Evolutionary conservation across 2,888 invertebrate species (phyloP).

Genomic region (Drosophila quinaria): DNA sequence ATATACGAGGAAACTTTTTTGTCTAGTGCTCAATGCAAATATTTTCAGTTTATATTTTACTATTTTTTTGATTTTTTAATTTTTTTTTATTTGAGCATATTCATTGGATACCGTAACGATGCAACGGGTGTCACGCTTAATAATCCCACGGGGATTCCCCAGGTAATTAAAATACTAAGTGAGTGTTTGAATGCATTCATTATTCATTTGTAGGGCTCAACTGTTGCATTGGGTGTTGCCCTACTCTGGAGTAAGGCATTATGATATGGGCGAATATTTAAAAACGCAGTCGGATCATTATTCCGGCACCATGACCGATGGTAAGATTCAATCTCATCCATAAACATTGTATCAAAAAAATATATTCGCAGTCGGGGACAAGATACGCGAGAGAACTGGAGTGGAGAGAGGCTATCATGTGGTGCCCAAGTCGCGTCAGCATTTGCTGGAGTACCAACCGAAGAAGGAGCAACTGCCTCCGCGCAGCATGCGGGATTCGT

Average conservation of each 20-base stretch:
- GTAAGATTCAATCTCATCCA: conserved; percentile 28
- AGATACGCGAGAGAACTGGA: conserved; percentile 79
- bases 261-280: conserved; percentile 34
- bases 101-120: conserved; percentile 1
- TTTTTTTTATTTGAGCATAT: background rate
- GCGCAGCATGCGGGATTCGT: conserved; percentile 89
- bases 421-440: conserved; percentile 85
- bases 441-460: conserved; percentile 87
- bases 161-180: conserved; percentile 9
- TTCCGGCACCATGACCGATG: conserved; percentile 62
- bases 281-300: conserved; percentile 45
- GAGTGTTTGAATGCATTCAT: background rate
- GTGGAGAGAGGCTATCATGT: conserved; percentile 85
- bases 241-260: conserved; percentile 14
- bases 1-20: conserved; percentile 3
- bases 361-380: conserved; percentile 57
- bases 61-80: conserved; percentile 9
- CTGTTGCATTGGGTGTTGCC: background rate
- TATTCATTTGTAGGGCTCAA: conserved; percentile 9
- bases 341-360: background rate
- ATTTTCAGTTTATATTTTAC: conserved; percentile 23
- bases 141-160: background rate
- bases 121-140: conserved; percentile 9
- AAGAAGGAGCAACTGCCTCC: conserved; percentile 88
- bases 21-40: conserved; percentile 41